Evolutionary conservation across 2,113 vertebrate species (phyloP), one percentile per base, ranked within the genome.

Genomic region (Caranx melampygus): DNA sequence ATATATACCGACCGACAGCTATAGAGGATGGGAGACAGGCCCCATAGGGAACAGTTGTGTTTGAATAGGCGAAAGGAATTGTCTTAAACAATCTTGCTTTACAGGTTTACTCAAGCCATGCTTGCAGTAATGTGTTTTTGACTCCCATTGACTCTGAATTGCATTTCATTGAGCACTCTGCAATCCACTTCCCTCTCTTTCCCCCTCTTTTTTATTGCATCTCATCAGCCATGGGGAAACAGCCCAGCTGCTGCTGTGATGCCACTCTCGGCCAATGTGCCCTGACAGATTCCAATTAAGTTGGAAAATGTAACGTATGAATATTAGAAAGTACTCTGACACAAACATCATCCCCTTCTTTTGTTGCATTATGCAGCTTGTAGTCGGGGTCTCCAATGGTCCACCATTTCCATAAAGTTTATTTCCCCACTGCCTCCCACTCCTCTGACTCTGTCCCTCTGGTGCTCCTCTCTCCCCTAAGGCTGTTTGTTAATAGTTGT

Each of bases 261-360:
- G 92, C 89, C 91, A 89, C 86, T 94, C 88, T 85, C 35, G 61
- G 80, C 79, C 87, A 89, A 92, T 91, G 87, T 66, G 61, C 72
- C 75, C 83, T 94, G 94, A 94, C 94, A 93, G 90, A 92, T 93
- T 93, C 93, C 92, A 93, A 92, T 94, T 93, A 93, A 90, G 84
- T 92, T 88, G 69, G 89, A 91, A 92, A 93, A 92, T 83, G 83
- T 92, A 93, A 94, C 84, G 74, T 92, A 89, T 87, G 90, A 90
- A 93, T 92, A 94, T 90, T 92, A 90, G 88, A 93, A 92, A 86
- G 89, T 92, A 78, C 76, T 80, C 81, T 87, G 86, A 89, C 92
- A 90, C 88, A 91, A 93, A 94, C 93, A 92, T 92, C 75, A 92
- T 91, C 81, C 83, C 85, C 51, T 87, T 81, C 83, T 88, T 91